Evolutionary conservation across 2,113 vertebrate species (phyloP).

Genomic region (Callospermophilus lateralis): DNA sequence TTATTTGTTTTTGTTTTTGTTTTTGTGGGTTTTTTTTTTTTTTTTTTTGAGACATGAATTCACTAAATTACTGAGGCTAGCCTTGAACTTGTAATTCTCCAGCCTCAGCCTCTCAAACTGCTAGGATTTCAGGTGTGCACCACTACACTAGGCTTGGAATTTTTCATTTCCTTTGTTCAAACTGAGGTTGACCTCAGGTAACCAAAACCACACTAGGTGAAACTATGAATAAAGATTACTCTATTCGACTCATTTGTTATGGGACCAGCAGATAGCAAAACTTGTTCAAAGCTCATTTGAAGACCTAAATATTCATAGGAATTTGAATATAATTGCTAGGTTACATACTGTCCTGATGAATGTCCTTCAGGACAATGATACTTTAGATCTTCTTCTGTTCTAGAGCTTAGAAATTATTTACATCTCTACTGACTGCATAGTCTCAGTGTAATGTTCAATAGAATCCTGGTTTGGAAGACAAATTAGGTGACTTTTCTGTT

Average conservation of each 20-base stretch:
- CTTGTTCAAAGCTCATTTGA: not conserved
- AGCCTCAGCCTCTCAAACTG: no score
- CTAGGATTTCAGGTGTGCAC: no score
- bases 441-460: conserved; percentile 11
- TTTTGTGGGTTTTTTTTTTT: no score
- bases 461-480: not conserved
- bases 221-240: not conserved
- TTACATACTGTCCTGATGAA: conserved; percentile 32
- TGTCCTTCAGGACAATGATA: not conserved
- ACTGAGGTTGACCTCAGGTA: not conserved
- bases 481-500: not conserved
- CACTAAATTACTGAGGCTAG: no score
- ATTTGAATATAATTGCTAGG: conserved; percentile 5
- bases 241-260: not conserved
- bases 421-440: not conserved
- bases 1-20: no score
- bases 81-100: no score
- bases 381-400: conserved; percentile 20
- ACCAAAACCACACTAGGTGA: not conserved
- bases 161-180: not conserved
- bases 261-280: not conserved
- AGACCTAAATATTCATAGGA: not conserved
- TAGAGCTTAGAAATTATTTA: conserved; percentile 36
- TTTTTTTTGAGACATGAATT: no score
- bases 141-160: not conserved